Evolutionary conservation across 1,140 invertebrate genomes (phyloP), one percentile per base, ranked within the genome.

Genomic region (Bombus waltoni): DNA sequence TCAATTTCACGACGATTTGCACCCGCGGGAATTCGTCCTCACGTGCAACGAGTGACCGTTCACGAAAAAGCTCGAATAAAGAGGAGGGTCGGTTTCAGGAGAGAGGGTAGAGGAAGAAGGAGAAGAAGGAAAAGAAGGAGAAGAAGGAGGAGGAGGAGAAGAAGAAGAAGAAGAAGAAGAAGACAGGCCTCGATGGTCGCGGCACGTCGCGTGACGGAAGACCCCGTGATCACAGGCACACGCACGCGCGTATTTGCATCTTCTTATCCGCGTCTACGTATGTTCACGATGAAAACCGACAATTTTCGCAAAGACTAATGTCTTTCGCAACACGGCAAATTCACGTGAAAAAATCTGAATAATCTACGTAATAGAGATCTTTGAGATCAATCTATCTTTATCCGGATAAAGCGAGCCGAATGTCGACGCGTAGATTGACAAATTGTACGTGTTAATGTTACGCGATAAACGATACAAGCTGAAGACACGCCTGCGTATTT

Each of bases 191-290:
- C 85, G 66, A 66, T 73, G 88, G 74, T 38, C 83, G 76, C 81
- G 57, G 76, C 59, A 84, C 77, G 89, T 91, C 89, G 90, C 90
- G 89, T 91, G 90, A 91, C 87, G 89, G 84, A 90, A 90, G 84
- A 71, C 70, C 32, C 78, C 53, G n/a, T 66, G 76, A 81, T 81
- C 83, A 66, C 80, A 77, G 35, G 82, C 66, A 80, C 89, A 85
- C 86, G 85, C 78, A 88, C 83, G 86, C 74, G 81, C 38, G 75
- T 81, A 82, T 90, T 89, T 90, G 88, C 88, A 90, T 90, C 82
- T 82, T 90, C 82, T 82, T 83, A 76, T 53, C 44, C 42, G n/a
- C 68, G 47, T 70, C 32, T 59, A 62, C 32, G 18, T 79, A 47
- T 84, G 65, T 18, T 44, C 25, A n/a, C 47, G 53, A 71, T 22